Evolutionary conservation across 2,113 vertebrate genomes (phyloP), one percentile per base, ranked within the genome.

Genomic region (Hyla sarda): DNA sequence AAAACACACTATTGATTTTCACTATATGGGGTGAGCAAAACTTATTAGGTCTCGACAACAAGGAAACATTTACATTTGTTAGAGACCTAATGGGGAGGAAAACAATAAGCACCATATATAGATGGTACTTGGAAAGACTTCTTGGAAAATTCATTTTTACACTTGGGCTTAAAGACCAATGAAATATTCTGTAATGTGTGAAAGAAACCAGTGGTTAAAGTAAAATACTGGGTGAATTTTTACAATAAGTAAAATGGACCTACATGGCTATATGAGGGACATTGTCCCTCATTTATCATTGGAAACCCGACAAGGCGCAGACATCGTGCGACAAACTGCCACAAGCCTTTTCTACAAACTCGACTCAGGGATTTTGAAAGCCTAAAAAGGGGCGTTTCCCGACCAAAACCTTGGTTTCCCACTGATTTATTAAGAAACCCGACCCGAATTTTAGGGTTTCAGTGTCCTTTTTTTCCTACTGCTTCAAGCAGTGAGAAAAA

Each of bases 1-100:
- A 79, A 86, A 86, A 79, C 58, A 80, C 23, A 86, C 48, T 75
- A 84, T 84, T 80, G 76, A 86, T 80, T 80, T 86, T 80, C 60
- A 58, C 76, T 72, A 86, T 56, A 86, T 71, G 84, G 84, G 84
- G 60, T 72, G 62, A 41, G 67, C 30, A 50, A 52, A 86, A 86
- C 62, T 56, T 86, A 86, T 86, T 80, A 47, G 75, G 48, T 80
- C 50, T 56, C 32, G 37, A 52, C 65, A 58, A 37, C 76, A 58
- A 41, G 67, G 30, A 80, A 71, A 37, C 76, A 41, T 80, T 80
- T 85, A 85, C 67, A 80, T 80, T 80, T 50, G 67, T 86, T 86
- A 86, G 48, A 58, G 75, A 21, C 30, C 48, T 41, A 78, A 80
- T 80, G 50, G 77, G 56, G 25, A 47, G n/a, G 9, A 84, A 71